phyloP scores from a whole-genome alignment of 2,797 vertebrate species.

The Perodicticus potto region DNA sequence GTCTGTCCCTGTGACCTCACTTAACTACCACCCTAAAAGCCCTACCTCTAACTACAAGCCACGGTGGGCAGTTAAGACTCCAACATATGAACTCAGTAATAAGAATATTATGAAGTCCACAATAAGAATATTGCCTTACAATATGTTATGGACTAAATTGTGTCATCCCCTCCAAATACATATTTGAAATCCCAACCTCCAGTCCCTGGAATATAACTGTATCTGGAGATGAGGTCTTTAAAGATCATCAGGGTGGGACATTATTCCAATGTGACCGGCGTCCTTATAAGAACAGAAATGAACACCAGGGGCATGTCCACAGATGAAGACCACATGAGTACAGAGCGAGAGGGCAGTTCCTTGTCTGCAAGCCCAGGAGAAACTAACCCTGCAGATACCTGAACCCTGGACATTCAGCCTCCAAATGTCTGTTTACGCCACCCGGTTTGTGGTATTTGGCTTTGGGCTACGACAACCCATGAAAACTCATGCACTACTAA shows the following conservation, averaged over 20 bases:
- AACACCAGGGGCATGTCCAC: background rate
- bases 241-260: background rate
- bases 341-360: rapidly evolving
- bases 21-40: too few relatives aligned
- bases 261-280: too few relatives aligned
- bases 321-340: rapidly evolving
- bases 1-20: too few relatives aligned
- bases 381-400: background rate
- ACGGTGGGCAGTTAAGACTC: too few relatives aligned
- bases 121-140: too few relatives aligned
- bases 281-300: background rate
- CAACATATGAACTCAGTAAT: too few relatives aligned
- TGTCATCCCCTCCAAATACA: background rate
- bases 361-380: background rate
- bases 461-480: background rate
- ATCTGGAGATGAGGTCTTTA: background rate
- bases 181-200: background rate
- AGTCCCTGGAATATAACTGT: background rate
- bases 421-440: background rate
- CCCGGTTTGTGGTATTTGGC: background rate
- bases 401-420: background rate
- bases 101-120: too few relatives aligned
- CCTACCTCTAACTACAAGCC: too few relatives aligned
- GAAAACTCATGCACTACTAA: background rate
- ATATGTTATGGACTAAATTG: background rate